phyloP scores from a whole-genome alignment of 1,140 invertebrate species.

The Drosophila pectinifera region DNA sequence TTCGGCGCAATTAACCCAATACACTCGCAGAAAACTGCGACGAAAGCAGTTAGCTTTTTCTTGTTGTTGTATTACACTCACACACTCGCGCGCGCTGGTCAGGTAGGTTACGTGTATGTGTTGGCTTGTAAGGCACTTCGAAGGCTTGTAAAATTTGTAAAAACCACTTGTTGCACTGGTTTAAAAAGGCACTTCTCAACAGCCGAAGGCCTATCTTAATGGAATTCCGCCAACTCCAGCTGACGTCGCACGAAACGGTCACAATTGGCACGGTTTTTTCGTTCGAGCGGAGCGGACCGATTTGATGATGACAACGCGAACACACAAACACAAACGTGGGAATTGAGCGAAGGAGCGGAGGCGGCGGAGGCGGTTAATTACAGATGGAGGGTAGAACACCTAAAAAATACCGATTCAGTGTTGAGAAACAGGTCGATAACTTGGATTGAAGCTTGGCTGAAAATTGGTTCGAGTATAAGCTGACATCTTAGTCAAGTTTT shows the following conservation, averaged over 20 bases:
- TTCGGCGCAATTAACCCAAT: constrained; percentile 70
- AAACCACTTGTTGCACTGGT: constrained; percentile 69
- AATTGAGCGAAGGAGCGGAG: background rate
- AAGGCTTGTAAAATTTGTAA: constrained; percentile 49
- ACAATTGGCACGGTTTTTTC: constrained; percentile 52
- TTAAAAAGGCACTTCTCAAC: constrained; percentile 29
- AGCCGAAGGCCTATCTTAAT: constrained; percentile 6
- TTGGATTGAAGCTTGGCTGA: too few relatives aligned
- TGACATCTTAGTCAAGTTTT: too few relatives aligned
- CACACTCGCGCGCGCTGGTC: constrained; percentile 10
- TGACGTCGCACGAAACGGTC: constrained; percentile 38
- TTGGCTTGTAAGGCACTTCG: constrained; percentile 60
- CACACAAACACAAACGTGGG: constrained; percentile 34
- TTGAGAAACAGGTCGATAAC: too few relatives aligned
- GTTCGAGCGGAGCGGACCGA: constrained; percentile 13
- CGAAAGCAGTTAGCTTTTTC: constrained; percentile 61
- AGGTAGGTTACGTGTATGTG: constrained; percentile 38
- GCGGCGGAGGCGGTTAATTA: constrained; percentile 2
- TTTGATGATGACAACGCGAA: constrained; percentile 61
- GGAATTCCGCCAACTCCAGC: constrained; percentile 39
- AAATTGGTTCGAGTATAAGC: too few relatives aligned
- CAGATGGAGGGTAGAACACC: too few relatives aligned
- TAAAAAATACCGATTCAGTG: too few relatives aligned
- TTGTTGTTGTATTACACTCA: constrained; percentile 25
- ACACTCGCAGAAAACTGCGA: constrained; percentile 49